Evolutionary conservation across 2,888 invertebrate genomes (phyloP).

Genomic region (Diaprepes abbreviatus): DNA sequence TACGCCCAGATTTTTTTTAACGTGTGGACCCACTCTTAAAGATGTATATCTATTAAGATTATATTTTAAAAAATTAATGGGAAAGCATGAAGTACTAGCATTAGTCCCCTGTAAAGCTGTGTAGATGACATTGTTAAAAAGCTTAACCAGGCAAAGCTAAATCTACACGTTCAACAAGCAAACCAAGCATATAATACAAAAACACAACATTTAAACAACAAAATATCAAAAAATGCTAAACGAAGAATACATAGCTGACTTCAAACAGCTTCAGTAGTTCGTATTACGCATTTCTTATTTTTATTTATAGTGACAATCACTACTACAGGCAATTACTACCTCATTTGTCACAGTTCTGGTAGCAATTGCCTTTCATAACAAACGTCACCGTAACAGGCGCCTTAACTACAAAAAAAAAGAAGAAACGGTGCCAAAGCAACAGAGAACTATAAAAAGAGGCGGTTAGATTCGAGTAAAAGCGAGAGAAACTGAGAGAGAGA

Average conservation of each 20-base stretch:
- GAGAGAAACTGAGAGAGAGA: constrained; percentile 47
- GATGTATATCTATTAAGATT: too few species aligned
- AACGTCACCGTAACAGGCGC: not conserved
- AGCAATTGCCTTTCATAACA: not conserved
- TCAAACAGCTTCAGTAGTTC: not conserved
- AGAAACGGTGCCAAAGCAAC: constrained; percentile 22
- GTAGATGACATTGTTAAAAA: too few species aligned
- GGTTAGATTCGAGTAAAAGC: constrained; percentile 36
- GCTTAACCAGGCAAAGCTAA: too few species aligned
- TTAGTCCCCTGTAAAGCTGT: too few species aligned
- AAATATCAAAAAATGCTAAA: not conserved
- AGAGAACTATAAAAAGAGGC: constrained; percentile 17
- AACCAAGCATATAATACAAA: constrained; percentile 15
- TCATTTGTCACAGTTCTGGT: too few species aligned
- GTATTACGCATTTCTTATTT: too few species aligned
- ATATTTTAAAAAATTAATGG: too few species aligned
- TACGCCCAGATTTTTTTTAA: too few species aligned
- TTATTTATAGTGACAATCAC: not conserved
- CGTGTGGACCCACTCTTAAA: too few species aligned
- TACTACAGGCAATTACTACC: not conserved
- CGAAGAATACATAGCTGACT: not conserved
- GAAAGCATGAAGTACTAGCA: too few species aligned
- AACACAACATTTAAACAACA: constrained; percentile 9
- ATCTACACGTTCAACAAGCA: constrained; percentile 2
- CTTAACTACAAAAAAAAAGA: constrained; percentile 8